Conservation (phyloP, 2,113 vertebrate species). For the rabbit (Oryctolagus cuniculus) region mOryCun1.1 NC_091450.1:12622001-12622500, state of each 20-base stretch:
- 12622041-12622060: neutral
- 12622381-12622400: neutral
- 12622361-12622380: neutral
- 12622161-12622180: neutral
- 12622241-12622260: neutral
- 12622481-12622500: rapidly evolving
- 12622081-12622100: neutral
- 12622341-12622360: neutral
- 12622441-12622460: neutral
- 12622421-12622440: neutral
- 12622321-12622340: neutral
- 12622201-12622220: neutral
- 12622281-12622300: neutral
- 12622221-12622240: neutral
- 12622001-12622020: rapidly evolving
- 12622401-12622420: neutral
- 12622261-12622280: neutral
- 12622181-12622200: no score
- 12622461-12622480: neutral
- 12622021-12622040: rapidly evolving
- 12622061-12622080: neutral
- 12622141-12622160: neutral
- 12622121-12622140: no score
- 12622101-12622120: neutral
- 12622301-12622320: neutral